Base-by-base conservation (phyloP, 1,140 invertebrate genomes). In the Stratiolaelaps scimitus region DNA sequence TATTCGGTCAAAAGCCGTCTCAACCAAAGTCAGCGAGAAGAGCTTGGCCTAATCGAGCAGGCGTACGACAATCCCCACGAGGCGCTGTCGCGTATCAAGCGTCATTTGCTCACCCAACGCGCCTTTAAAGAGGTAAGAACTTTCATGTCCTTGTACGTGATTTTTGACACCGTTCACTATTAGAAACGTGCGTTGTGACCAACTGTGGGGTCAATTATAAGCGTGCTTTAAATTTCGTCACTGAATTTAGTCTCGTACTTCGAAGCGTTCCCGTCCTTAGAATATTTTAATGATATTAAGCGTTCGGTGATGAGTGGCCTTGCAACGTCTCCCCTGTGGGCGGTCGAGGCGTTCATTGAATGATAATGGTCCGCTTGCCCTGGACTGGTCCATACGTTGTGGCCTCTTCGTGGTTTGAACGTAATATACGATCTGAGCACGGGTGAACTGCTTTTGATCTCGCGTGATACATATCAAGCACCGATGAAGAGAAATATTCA, bases 51-150 rank as follows among this genome's bases (percentile, higher is more conserved):
- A 1, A 98, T 99, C 72, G 96, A 99, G 77, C 96, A 99, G 76
- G 96, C 96, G 0, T 99, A 99, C 74, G 96, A 99, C 75, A 99
- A 99, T 80, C 96, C 96, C 65, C 95, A 99, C 71, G 96, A 99
- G 76, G 95, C 95, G 1, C 76, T 99, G 56, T 98, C 95, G 0
- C 85, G 96, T 72, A 99, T 99, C 71, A 99, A 99, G 75, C 88
- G 96, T 84, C 96, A 99, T 79, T 80, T 99, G 70, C 79, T 99
- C 0, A 99, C 96, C 0, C 94, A 98, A 76, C 82, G 96, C 78
- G 89, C 92, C 34, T 99, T 98, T 74, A 96, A 97, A 80, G 94
- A 98, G 83, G 89, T 88, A 70, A 68, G 73, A 72, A 64, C 19
- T 17, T 34, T 34, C 43, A 47, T 53, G 7, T 30, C 10, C n/a